A percentile compares a stretch with the other conserved stretches of the same genome.
These are phyloP conservation scores for Bergia puertoricense DNA, from an alignment of 92 coral and sea anemone genomes.

Conservation along the genomic window DNA sequence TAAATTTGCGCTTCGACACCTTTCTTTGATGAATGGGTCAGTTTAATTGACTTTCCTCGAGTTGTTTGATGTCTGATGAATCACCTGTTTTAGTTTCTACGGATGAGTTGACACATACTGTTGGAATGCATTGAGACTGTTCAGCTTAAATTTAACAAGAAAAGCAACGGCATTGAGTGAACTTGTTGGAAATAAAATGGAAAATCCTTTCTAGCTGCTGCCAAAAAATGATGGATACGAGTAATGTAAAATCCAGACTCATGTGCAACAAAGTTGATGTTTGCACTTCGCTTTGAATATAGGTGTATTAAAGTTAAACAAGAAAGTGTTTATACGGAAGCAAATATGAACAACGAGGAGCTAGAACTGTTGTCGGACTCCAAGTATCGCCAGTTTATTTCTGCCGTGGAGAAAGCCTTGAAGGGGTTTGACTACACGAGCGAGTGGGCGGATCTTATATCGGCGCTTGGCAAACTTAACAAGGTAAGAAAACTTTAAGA, in stretches of 20 bases:
- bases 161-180: background rate
- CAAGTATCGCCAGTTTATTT: slow-evolving; percentile 94
- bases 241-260: background rate
- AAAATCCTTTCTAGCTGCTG: background rate
- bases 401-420: slow-evolving; percentile 93
- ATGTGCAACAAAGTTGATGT: background rate
- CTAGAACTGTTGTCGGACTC: slow-evolving; percentile 90
- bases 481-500: slow-evolving; percentile 61
- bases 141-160: background rate
- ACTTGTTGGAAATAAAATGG: background rate
- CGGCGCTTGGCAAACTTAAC: slow-evolving; percentile 95
- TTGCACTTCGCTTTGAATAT: background rate
- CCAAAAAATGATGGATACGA: background rate
- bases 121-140: background rate
- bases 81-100: background rate
- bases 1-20: background rate
- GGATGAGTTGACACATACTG: background rate
- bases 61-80: background rate
- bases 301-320: background rate
- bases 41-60: background rate
- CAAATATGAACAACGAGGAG: slow-evolving; percentile 84
- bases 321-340: background rate
- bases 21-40: background rate
- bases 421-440: slow-evolving; percentile 92
- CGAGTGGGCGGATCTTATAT: slow-evolving; percentile 98